These are phyloP conservation scores for Leptoteleia sp. DNA, from an alignment of 1,140 invertebrate species.

Conservation along the genomic window DNA sequence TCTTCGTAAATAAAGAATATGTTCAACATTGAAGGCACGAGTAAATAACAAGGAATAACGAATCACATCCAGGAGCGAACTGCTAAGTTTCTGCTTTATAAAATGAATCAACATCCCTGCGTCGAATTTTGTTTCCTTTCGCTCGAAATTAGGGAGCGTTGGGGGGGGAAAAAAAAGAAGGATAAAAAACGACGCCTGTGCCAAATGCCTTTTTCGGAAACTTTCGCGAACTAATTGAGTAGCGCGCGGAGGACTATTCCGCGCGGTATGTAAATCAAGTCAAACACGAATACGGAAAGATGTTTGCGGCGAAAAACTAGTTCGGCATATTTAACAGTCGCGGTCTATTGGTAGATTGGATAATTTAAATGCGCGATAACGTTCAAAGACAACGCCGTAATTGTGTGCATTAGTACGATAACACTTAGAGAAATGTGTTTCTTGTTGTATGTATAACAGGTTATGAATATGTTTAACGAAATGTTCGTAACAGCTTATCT, in stretches of 20 bases:
- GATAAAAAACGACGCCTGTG: constrained; percentile 4
- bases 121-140: constrained; percentile 32
- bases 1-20: constrained; percentile 53
- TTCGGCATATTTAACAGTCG: constrained; percentile 19
- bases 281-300: constrained; percentile 1
- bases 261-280: constrained; percentile 25
- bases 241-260: neutral
- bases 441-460: constrained; percentile 47
- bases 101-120: constrained; percentile 33
- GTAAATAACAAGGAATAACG: constrained; percentile 56
- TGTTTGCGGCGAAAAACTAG: constrained; percentile 23
- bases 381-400: constrained; percentile 32
- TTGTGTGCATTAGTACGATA: constrained; percentile 57
- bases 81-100: constrained; percentile 32
- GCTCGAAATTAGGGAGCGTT: constrained; percentile 23
- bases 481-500: constrained; percentile 62
- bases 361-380: constrained; percentile 38
- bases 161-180: no score
- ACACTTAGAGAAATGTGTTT: constrained; percentile 47
- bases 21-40: constrained; percentile 33
- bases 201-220: constrained; percentile 30
- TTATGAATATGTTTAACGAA: constrained; percentile 63
- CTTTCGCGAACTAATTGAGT: constrained; percentile 29
- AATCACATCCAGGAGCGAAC: constrained; percentile 48
- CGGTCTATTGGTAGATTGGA: constrained; percentile 11